phyloP scores from a whole-genome alignment of 2,797 vertebrate genomes.

The Thripadectes ignobilis region DNA sequence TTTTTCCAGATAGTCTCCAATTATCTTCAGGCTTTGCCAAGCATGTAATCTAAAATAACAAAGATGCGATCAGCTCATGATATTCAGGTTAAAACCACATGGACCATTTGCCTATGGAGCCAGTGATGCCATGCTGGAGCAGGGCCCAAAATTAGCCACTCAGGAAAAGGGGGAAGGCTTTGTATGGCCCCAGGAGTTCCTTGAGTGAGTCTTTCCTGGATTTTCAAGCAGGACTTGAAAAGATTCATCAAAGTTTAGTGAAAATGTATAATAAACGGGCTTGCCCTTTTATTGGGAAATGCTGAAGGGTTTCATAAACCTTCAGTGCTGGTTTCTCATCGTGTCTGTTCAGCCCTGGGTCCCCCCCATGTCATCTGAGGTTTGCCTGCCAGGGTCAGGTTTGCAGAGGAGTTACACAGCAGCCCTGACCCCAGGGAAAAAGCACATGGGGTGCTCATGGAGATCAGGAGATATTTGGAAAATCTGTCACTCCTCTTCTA shows the following conservation, averaged over 20 bases:
- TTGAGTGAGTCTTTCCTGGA: background rate
- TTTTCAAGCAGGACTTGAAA: background rate
- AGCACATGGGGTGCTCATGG: fast-evolving
- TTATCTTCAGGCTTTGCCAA: slow-evolving; percentile 65
- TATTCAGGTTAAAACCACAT: background rate
- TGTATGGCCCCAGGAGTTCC: background rate
- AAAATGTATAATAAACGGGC: background rate
- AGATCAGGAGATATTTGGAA: background rate
- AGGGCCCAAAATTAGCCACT: background rate
- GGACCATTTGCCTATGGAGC: background rate
- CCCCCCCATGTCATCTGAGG: background rate
- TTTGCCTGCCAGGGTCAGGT: background rate
- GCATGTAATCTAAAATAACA: slow-evolving; percentile 58
- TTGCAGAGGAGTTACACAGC: background rate
- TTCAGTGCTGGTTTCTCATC: fast-evolving
- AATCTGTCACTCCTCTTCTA: background rate
- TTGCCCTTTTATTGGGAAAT: background rate
- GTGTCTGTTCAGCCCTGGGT: background rate
- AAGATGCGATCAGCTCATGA: slow-evolving; percentile 6
- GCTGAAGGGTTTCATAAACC: background rate
- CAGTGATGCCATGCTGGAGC: background rate
- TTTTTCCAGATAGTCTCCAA: slow-evolving; percentile 43
- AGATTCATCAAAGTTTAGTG: background rate
- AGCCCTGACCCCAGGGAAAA: background rate
- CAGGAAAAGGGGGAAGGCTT: background rate